These are phyloP conservation scores for Diabrotica virgifera DNA, from an alignment of 1,140 invertebrate species.

Conservation along the genomic window DNA sequence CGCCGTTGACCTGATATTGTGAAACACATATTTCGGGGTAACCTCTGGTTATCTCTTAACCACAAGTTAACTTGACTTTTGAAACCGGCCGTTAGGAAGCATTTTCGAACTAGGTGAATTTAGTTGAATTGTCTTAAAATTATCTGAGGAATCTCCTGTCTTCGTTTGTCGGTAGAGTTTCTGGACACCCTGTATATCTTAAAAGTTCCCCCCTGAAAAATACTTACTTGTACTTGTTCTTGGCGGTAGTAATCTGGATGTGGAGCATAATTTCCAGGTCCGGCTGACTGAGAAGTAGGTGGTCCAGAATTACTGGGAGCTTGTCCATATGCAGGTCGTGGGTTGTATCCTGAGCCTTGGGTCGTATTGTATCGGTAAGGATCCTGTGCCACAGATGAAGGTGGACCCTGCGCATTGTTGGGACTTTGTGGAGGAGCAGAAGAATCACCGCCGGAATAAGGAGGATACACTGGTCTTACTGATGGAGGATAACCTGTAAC, in stretches of 20 bases:
- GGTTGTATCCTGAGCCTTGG: constrained; percentile 43
- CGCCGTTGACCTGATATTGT: too few relatives aligned
- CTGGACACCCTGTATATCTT: too few relatives aligned
- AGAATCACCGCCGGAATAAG: constrained; percentile 55
- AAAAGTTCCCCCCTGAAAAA: too few relatives aligned
- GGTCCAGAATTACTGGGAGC: constrained; percentile 34
- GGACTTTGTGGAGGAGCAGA: constrained; percentile 34
- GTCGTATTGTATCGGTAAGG: constrained; percentile 50
- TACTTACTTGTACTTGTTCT: constrained; percentile 51
- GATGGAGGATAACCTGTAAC: constrained; percentile 59
- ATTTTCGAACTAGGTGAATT: too few relatives aligned
- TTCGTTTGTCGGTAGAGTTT: too few relatives aligned
- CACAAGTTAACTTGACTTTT: too few relatives aligned
- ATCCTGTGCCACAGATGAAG: constrained; percentile 49
- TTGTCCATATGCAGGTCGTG: constrained; percentile 44
- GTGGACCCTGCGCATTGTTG: constrained; percentile 32
- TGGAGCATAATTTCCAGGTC: constrained; percentile 50
- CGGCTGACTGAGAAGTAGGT: constrained; percentile 32
- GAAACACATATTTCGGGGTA: too few relatives aligned
- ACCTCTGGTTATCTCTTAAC: too few relatives aligned
- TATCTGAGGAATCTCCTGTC: too few relatives aligned
- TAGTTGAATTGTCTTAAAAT: too few relatives aligned
- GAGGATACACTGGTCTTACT: constrained; percentile 68
- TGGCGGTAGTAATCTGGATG: constrained; percentile 66
- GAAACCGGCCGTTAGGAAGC: too few relatives aligned